Percentiles rank a stretch among this genome's conserved stretches.
phyloP scores from a whole-genome alignment of 2,797 vertebrate species.

The Coreius guichenoti region DNA sequence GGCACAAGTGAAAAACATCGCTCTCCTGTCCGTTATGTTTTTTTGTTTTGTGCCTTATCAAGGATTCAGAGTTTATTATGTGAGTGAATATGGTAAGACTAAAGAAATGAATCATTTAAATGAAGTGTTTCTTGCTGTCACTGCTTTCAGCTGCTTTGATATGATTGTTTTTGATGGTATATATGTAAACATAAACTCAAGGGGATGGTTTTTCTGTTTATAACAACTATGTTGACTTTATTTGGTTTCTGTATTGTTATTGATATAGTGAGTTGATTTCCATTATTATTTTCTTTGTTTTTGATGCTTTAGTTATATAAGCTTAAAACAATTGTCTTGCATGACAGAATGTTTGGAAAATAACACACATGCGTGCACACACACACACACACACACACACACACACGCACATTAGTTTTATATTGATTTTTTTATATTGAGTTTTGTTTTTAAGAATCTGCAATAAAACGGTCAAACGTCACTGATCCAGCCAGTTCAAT shows the following conservation, averaged over 20 bases:
- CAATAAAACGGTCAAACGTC: not conserved
- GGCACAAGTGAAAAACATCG: slow-evolving; percentile 77
- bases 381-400: too few relatives aligned
- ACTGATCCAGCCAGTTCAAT: not conserved
- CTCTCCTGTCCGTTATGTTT: slow-evolving; percentile 73
- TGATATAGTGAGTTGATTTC: not conserved
- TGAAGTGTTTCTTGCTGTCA: slow-evolving; percentile 74
- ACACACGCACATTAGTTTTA: too few relatives aligned
- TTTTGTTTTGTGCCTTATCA: slow-evolving; percentile 80
- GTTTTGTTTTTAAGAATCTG: not conserved
- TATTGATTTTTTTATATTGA: too few relatives aligned
- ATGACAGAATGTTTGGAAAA: not conserved
- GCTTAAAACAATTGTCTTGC: not conserved
- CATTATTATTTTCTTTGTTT: not conserved
- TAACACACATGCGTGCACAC: too few relatives aligned
- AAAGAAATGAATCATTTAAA: slow-evolving; percentile 59
- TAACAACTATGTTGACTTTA: slow-evolving; percentile 12
- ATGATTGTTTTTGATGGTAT: slow-evolving; percentile 74
- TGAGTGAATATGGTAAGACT: not conserved
- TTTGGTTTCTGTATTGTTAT: not conserved
- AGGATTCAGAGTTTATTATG: slow-evolving; percentile 73
- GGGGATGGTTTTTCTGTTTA: slow-evolving; percentile 9
- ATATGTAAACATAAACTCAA: slow-evolving; percentile 10
- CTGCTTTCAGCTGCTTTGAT: slow-evolving; percentile 78
- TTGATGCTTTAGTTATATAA: not conserved